Evolutionary conservation across 2,113 vertebrate genomes (phyloP).

Genomic region (Nyctibius bracteatus): DNA sequence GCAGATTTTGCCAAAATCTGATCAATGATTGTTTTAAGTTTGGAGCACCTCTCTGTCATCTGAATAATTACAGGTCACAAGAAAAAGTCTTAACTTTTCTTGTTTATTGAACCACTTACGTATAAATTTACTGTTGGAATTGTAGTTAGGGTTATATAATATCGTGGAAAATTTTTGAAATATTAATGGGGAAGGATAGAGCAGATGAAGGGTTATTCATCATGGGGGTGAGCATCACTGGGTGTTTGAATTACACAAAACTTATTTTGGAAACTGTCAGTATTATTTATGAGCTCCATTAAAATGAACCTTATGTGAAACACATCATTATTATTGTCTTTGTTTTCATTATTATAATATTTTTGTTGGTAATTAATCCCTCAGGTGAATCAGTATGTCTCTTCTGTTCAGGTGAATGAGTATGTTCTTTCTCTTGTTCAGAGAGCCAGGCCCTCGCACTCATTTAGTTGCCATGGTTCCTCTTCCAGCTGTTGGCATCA

Average conservation of each 20-base stretch:
- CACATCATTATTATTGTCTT: not conserved
- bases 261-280: not conserved
- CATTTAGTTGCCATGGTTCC: not conserved
- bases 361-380: not conserved
- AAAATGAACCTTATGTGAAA: not conserved
- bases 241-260: not conserved
- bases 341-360: not conserved
- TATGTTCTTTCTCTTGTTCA: not conserved
- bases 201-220: not conserved
- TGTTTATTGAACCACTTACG: not conserved
- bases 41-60: not conserved
- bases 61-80: not conserved
- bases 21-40: not conserved
- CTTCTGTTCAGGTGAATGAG: not conserved
- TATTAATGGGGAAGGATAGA: not conserved
- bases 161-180: fast-evolving
- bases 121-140: not conserved
- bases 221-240: not conserved
- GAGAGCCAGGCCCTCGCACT: not conserved
- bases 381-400: not conserved
- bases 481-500: not conserved
- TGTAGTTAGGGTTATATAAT: not conserved
- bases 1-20: not conserved
- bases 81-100: not conserved
- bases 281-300: not conserved